Evolutionary conservation across 1,140 invertebrate genomes (phyloP).

Genomic region (Agrypnia vestita): DNA sequence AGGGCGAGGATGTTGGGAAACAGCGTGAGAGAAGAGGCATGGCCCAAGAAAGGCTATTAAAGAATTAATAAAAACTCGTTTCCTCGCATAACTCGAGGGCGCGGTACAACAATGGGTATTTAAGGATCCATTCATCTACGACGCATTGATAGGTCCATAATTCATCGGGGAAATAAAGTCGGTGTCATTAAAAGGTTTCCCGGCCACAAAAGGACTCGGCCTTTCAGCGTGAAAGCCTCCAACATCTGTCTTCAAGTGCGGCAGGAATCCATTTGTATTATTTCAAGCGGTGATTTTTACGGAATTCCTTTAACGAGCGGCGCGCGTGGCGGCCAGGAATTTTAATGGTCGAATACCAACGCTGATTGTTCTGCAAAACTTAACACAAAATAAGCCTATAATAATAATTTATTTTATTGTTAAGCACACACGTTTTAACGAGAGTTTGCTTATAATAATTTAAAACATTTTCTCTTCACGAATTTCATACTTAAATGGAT

Average conservation of each 20-base stretch:
- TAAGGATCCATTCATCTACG: constrained; percentile 58
- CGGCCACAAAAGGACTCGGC: constrained; percentile 47
- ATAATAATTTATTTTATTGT: too few species aligned
- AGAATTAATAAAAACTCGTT: constrained; percentile 54
- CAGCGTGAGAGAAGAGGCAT: constrained; percentile 6
- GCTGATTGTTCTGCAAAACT: too few species aligned
- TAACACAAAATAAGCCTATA: too few species aligned
- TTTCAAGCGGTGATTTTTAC: constrained; percentile 11
- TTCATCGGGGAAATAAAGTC: constrained; percentile 53
- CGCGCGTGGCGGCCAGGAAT: constrained; percentile 19
- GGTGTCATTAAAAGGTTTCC: constrained; percentile 57
- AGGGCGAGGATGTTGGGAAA: not conserved
- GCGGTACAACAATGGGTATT: constrained; percentile 57
- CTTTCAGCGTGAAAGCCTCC: constrained; percentile 35
- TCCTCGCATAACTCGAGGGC: constrained; percentile 48
- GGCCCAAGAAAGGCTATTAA: constrained; percentile 49
- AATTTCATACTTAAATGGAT: too few species aligned
- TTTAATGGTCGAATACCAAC: not conserved
- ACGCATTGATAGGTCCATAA: constrained; percentile 50
- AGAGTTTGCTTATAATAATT: too few species aligned
- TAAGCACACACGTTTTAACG: too few species aligned
- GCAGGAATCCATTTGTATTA: constrained; percentile 23
- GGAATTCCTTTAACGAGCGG: constrained; percentile 10
- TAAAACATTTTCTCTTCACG: too few species aligned
- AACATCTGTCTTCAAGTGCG: constrained; percentile 7